A percentile compares a stretch with the other conserved stretches of the same genome.
Evolutionary conservation across 2,888 invertebrate genomes (phyloP).

Genomic region (Plutella xylostella): DNA sequence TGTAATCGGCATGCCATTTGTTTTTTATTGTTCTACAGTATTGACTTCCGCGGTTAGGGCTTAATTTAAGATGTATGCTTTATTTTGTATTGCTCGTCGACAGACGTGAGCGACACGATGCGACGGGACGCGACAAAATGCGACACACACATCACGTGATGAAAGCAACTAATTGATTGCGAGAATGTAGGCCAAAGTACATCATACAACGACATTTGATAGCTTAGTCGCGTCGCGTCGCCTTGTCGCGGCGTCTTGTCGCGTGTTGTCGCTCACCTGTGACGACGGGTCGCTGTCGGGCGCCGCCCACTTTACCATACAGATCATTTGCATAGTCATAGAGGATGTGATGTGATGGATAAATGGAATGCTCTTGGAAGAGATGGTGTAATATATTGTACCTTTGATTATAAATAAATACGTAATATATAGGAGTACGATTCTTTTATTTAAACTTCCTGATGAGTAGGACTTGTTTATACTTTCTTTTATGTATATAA

Average conservation of each 20-base stretch:
- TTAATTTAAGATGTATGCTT: constrained; percentile 59
- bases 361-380: constrained; percentile 47
- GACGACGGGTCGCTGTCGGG: constrained; percentile 61
- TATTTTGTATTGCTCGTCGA: constrained; percentile 65
- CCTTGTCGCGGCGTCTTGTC: too few relatives aligned
- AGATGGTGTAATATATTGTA: constrained; percentile 69
- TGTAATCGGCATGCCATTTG: constrained; percentile 44
- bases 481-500: too few relatives aligned
- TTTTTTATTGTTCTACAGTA: constrained; percentile 58
- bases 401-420: constrained; percentile 68
- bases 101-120: too few relatives aligned
- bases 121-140: too few relatives aligned
- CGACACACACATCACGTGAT: too few relatives aligned
- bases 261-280: too few relatives aligned
- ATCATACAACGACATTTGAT: too few relatives aligned
- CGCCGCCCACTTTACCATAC: constrained; percentile 52
- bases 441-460: constrained; percentile 26
- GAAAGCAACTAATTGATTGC: too few relatives aligned
- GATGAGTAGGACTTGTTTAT: too few relatives aligned
- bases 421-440: constrained; percentile 61
- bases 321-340: constrained; percentile 61
- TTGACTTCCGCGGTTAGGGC: constrained; percentile 58
- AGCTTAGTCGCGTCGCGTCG: too few relatives aligned
- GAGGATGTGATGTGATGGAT: constrained; percentile 51
- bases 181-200: too few relatives aligned